phyloP scores from a whole-genome alignment of 92 coral and sea anemone genomes.

The Epizoanthus rinbou region DNA sequence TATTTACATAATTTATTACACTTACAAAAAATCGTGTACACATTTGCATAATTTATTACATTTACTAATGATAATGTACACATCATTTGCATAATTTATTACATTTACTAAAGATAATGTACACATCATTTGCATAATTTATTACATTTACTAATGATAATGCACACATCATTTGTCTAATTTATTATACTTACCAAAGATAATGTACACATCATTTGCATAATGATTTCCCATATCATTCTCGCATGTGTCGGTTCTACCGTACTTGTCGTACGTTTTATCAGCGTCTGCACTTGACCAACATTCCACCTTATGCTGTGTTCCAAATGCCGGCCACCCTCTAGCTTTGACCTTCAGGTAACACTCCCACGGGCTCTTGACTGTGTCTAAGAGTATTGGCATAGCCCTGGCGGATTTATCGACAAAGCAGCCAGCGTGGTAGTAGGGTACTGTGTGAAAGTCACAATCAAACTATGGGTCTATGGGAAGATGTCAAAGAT shows the following conservation, averaged over 20 bases:
- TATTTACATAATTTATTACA: background rate
- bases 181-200: conserved; percentile 13
- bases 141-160: conserved; percentile 3
- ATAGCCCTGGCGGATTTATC: background rate
- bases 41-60: background rate
- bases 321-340: conserved; percentile 30
- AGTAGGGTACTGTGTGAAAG: conserved; percentile 13
- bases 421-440: conserved; percentile 10
- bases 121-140: no score
- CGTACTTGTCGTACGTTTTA: conserved; percentile 10
- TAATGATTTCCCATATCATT: background rate
- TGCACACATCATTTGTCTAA: background rate
- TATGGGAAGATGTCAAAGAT: no score
- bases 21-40: conserved; percentile 4
- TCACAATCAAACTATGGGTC: no score
- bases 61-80: background rate
- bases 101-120: no score
- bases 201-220: conserved; percentile 24
- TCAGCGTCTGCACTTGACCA: conserved; percentile 27
- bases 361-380: conserved; percentile 24
- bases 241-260: conserved; percentile 13
- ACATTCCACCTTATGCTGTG: conserved; percentile 15
- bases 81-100: no score
- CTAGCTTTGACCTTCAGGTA: conserved; percentile 17
- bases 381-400: background rate